Conservation (phyloP, 1,140 invertebrate genomes). For the Macrobrachium rosenbergii region DNA sequence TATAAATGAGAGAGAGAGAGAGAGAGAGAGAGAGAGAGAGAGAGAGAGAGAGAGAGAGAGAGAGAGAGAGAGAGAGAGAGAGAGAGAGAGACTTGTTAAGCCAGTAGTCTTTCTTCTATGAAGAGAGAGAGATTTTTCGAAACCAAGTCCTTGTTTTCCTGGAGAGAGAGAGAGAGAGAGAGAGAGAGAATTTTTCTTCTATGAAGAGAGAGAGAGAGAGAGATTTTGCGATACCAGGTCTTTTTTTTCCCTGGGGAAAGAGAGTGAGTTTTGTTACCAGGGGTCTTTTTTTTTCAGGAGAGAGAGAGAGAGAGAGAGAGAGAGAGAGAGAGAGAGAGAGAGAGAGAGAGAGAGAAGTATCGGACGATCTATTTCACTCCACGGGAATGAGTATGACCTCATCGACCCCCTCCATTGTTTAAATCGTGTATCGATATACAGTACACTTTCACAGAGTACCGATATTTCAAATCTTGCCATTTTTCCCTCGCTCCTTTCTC, state of each 20-base stretch:
- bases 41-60: neutral
- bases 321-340: slow-evolving; percentile 8
- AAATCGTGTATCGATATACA: neutral
- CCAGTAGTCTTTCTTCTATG: no score
- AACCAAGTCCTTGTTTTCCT: no score
- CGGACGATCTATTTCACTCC: neutral
- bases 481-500: neutral
- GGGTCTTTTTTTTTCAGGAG: no score
- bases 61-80: slow-evolving; percentile 5
- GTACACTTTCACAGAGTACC: neutral
- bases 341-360: neutral
- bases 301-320: slow-evolving; percentile 3
- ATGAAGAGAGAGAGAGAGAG: slow-evolving; percentile 12
- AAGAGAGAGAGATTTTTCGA: neutral
- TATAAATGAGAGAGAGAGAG: neutral
- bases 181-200: no score
- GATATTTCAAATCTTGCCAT: neutral
- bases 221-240: no score
- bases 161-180: slow-evolving; percentile 2
- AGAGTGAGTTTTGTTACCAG: no score
- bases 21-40: neutral
- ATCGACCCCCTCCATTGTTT: neutral
- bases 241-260: no score
- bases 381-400: neutral
- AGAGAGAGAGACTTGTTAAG: slow-evolving; percentile 15